phyloP scores from a whole-genome alignment of 2,113 vertebrate genomes.

The Rhinolophus sinicus region DNA sequence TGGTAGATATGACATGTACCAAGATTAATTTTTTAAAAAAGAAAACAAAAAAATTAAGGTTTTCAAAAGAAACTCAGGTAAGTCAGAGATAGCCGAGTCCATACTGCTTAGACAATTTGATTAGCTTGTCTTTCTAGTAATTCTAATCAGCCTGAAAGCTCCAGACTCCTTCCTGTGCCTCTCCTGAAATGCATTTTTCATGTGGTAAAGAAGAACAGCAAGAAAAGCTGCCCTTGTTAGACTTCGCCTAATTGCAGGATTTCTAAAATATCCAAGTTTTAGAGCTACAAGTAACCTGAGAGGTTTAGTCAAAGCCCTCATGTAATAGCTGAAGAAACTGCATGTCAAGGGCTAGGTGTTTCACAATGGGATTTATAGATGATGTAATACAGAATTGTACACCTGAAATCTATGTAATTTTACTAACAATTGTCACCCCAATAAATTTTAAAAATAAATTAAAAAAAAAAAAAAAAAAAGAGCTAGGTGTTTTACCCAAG shows the following conservation, averaged over 20 bases:
- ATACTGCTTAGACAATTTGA: background rate
- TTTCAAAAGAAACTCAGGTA: background rate
- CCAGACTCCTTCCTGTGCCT: background rate
- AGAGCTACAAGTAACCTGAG: background rate
- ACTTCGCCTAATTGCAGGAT: background rate
- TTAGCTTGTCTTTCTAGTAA: background rate
- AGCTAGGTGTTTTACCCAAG: background rate
- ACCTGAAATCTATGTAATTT: too few relatives aligned
- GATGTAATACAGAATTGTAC: too few relatives aligned
- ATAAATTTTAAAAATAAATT: too few relatives aligned
- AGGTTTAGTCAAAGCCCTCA: background rate
- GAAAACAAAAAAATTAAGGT: background rate
- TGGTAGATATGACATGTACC: background rate
- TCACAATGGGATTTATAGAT: too few relatives aligned
- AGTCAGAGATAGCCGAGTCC: background rate
- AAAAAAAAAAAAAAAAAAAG: too few relatives aligned
- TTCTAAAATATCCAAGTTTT: background rate
- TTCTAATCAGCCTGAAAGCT: slow-evolving; percentile 7
- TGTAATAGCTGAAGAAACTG: background rate
- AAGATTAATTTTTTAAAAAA: background rate
- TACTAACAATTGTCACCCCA: too few relatives aligned
- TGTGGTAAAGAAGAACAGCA: background rate
- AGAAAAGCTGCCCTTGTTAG: background rate
- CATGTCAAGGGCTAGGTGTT: background rate
- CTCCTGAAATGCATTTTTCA: slow-evolving; percentile 30